These are phyloP conservation scores for Polypterus senegalus DNA, from an alignment of 2,113 vertebrate species.

Conservation along the genomic window DNA sequence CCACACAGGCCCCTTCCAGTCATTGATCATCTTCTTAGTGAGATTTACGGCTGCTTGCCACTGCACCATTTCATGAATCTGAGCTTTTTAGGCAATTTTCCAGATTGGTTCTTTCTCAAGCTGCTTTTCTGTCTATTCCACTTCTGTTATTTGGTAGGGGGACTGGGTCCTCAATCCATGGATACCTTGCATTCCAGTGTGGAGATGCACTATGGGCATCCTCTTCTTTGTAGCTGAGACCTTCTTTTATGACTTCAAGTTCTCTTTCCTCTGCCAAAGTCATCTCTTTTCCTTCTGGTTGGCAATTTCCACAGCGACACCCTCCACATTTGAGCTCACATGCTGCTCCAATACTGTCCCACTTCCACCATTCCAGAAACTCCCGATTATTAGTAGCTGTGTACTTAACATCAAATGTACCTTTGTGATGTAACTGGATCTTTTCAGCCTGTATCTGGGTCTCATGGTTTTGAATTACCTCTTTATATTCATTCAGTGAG, in stretches of 20 bases:
- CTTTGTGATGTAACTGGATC: too few species aligned
- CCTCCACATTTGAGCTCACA: slow-evolving; percentile 14
- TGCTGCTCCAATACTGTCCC: too few species aligned
- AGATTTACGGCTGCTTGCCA: slow-evolving; percentile 7
- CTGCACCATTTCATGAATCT: slow-evolving; percentile 8
- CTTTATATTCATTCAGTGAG: too few species aligned
- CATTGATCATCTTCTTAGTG: background rate
- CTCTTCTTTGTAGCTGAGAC: slow-evolving; percentile 13
- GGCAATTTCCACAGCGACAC: slow-evolving; percentile 14
- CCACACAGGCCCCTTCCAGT: background rate
- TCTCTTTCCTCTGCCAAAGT: slow-evolving; percentile 18
- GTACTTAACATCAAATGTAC: too few species aligned
- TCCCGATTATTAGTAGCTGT: too few species aligned
- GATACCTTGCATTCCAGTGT: too few species aligned
- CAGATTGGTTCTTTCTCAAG: slow-evolving; percentile 2
- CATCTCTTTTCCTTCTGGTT: slow-evolving; percentile 21
- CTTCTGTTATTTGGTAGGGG: too few species aligned
- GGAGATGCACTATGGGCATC: too few species aligned
- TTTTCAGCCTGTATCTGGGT: too few species aligned
- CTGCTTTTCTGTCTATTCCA: background rate
- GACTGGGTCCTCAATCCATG: too few species aligned
- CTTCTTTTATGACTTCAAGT: slow-evolving; percentile 12
- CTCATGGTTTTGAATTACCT: too few species aligned
- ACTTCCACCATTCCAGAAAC: too few species aligned
- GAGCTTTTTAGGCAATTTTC: slow-evolving; percentile 7